Conservation (phyloP, 1,140 invertebrate genomes). For the Telenomus remus region DNA sequence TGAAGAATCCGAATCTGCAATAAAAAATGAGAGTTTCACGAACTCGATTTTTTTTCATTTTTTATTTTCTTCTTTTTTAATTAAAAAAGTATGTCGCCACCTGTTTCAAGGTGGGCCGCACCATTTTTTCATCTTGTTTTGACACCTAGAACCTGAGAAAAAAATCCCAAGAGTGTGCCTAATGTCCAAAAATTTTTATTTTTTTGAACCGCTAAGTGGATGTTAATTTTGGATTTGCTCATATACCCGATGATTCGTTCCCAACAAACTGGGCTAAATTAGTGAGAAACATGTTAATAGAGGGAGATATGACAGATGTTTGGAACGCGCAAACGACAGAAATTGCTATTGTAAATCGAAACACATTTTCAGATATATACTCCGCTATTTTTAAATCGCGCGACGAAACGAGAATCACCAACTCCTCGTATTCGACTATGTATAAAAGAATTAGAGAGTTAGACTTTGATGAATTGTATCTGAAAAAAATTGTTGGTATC, state of each 20-base stretch:
- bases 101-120: too few relatives aligned
- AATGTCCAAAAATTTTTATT: too few relatives aligned
- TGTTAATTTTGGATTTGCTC: too few relatives aligned
- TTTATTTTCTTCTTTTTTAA: too few relatives aligned
- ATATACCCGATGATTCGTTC: background rate
- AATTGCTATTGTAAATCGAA: background rate
- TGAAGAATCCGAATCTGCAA: too few relatives aligned
- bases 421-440: background rate
- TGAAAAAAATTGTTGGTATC: background rate
- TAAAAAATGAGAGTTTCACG: too few relatives aligned
- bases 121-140: too few relatives aligned
- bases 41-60: too few relatives aligned
- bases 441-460: background rate
- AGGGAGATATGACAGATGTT: background rate
- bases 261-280: background rate
- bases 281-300: background rate
- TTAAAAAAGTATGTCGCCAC: too few relatives aligned
- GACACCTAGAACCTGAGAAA: too few relatives aligned
- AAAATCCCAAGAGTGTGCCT: too few relatives aligned
- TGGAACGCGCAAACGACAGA: background rate
- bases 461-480: background rate
- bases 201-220: too few relatives aligned
- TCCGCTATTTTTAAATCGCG: background rate
- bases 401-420: background rate
- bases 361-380: background rate